phyloP scores from a whole-genome alignment of 2,113 vertebrate species.

The Sitta europaea region DNA sequence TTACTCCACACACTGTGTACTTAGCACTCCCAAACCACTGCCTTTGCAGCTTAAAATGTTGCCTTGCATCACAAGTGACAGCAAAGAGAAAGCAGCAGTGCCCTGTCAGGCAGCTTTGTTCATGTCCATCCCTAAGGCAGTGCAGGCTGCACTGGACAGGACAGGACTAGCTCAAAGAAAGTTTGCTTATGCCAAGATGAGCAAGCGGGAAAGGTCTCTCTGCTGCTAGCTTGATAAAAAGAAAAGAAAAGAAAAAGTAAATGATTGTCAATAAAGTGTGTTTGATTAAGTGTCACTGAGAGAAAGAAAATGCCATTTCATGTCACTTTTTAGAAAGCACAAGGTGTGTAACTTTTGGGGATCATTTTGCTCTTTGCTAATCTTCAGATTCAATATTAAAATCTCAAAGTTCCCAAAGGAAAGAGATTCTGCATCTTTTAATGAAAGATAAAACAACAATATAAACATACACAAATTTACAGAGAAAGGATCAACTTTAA shows the following conservation, averaged over 20 bases:
- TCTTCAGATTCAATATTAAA: slow-evolving; percentile 36
- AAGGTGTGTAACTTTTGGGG: background rate
- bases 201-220: slow-evolving; percentile 32
- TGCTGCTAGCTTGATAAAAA: slow-evolving; percentile 37
- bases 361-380: slow-evolving; percentile 11
- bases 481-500: slow-evolving; percentile 90
- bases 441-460: slow-evolving; percentile 84
- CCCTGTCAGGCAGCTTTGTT: background rate
- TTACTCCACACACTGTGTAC: background rate
- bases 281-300: slow-evolving; percentile 53
- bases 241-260: slow-evolving; percentile 43
- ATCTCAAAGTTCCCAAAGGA: slow-evolving; percentile 68
- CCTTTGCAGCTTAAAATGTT: background rate
- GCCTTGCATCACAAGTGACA: background rate
- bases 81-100: background rate
- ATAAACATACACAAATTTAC: slow-evolving; percentile 85
- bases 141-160: background rate
- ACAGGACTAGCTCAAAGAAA: background rate
- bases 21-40: background rate
- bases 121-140: background rate
- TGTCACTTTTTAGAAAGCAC: slow-evolving; percentile 37
- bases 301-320: slow-evolving; percentile 63
- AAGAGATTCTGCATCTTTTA: slow-evolving; percentile 80
- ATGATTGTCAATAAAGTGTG: slow-evolving; percentile 13
- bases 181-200: slow-evolving; percentile 3